These are phyloP conservation scores for Meteorus cinctellus DNA, from an alignment of 2,888 invertebrate genomes.

Conservation along the genomic window DNA sequence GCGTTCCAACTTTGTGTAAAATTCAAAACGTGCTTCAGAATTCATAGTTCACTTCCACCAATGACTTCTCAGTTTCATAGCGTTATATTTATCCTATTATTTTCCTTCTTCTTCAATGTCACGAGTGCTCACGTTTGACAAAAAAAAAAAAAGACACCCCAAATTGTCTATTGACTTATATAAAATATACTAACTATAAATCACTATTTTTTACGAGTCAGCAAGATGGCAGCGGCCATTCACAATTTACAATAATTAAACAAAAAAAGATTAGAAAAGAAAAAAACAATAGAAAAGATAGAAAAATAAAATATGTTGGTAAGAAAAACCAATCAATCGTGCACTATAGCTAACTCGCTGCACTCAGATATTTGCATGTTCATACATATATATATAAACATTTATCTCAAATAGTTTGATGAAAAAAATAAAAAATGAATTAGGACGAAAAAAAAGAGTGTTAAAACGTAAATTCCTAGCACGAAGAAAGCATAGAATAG, in stretches of 20 bases:
- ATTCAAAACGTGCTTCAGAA: not conserved
- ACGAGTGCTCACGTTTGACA: not conserved
- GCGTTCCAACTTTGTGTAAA: not conserved
- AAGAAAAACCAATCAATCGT: slow-evolving; percentile 50
- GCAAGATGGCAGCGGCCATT: slow-evolving; percentile 77
- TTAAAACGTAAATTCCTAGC: not conserved
- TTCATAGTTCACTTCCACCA: not conserved
- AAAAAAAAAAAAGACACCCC: not conserved
- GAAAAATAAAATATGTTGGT: slow-evolving; percentile 43
- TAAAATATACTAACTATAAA: slow-evolving; percentile 24
- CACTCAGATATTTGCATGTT: slow-evolving; percentile 57
- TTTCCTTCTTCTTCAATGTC: not conserved
- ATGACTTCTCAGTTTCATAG: not conserved
- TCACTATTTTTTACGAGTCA: slow-evolving; percentile 69
- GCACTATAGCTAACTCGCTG: slow-evolving; percentile 64
- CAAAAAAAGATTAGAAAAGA: not conserved
- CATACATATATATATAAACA: not conserved
- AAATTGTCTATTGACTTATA: not conserved
- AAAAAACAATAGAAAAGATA: not conserved
- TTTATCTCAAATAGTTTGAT: too few relatives aligned
- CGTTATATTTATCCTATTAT: not conserved
- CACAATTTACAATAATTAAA: slow-evolving; percentile 49
- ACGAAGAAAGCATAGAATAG: slow-evolving; percentile 8
- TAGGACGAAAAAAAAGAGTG: not conserved
- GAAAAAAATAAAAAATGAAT: not conserved